Evolutionary conservation across 2,113 vertebrate genomes (phyloP).

Genomic region (Collichthys lucidus): DNA sequence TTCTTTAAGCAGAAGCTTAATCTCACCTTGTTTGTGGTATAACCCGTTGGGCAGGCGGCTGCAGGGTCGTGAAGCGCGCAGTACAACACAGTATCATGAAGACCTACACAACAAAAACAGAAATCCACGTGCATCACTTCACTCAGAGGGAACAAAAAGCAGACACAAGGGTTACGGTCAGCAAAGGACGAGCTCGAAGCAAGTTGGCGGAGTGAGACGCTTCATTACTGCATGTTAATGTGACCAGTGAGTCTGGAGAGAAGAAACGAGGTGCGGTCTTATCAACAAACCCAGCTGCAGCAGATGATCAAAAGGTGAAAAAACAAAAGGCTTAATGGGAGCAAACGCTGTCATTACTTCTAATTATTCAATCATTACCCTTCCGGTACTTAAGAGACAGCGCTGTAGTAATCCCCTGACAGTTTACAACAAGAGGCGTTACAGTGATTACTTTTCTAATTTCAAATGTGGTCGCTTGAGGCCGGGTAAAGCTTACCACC

Average conservation of each 20-base stretch:
- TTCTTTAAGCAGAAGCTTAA: not conserved
- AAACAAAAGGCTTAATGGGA: constrained; percentile 35
- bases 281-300: constrained; percentile 65
- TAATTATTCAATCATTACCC: constrained; percentile 59
- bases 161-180: not conserved
- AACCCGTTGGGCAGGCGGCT: constrained; percentile 85
- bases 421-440: constrained; percentile 39
- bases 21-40: constrained; percentile 93
- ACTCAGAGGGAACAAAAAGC: constrained; percentile 14
- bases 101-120: constrained; percentile 82
- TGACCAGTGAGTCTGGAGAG: constrained; percentile 6
- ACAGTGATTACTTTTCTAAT: constrained; percentile 69
- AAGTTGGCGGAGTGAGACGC: not conserved
- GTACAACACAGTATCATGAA: constrained; percentile 89
- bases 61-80: constrained; percentile 92
- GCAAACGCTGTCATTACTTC: constrained; percentile 39
- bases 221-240: constrained; percentile 47
- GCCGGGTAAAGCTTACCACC: constrained; percentile 19
- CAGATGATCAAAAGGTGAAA: constrained; percentile 50
- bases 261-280: constrained; percentile 32
- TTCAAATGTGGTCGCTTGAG: constrained; percentile 43
- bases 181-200: not conserved
- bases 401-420: constrained; percentile 44
- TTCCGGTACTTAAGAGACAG: constrained; percentile 48
- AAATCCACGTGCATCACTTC: constrained; percentile 6